Evolutionary conservation across 2,888 invertebrate species (phyloP).

Genomic region (Plagiodera versicolora): DNA sequence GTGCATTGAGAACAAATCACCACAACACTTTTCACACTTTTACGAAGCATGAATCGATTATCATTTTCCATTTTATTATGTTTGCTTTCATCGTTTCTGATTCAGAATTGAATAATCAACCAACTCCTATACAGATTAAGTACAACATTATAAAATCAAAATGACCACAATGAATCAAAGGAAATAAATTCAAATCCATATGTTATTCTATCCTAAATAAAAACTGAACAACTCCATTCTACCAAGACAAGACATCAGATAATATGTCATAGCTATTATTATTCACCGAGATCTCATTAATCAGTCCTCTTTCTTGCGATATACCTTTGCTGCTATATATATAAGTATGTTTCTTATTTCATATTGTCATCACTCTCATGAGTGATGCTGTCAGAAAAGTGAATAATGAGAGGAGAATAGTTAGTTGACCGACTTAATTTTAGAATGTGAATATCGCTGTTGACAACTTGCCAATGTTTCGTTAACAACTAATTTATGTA

Average conservation of each 20-base stretch:
- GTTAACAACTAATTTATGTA: neutral
- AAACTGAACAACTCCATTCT: neutral
- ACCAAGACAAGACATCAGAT: conserved; percentile 1
- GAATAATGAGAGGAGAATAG: neutral
- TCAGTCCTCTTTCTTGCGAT: neutral
- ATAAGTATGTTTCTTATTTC: neutral
- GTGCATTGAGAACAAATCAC: no score
- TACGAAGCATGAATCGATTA: no score
- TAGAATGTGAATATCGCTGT: neutral
- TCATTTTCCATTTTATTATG: no score
- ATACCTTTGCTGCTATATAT: neutral
- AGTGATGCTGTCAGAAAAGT: neutral
- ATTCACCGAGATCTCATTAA: conserved; percentile 13
- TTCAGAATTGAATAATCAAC: no score
- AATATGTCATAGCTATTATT: conserved; percentile 19
- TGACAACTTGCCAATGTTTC: neutral
- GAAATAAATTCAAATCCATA: neutral
- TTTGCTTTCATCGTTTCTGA: no score
- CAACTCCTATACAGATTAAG: no score
- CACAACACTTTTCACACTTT: no score
- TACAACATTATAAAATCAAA: no score
- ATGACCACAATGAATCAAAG: neutral
- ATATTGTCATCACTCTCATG: neutral
- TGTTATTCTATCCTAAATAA: neutral
- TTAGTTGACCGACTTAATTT: neutral